phyloP scores from a whole-genome alignment of 1,140 invertebrate species.

The Akabosia matsudoensis region DNA sequence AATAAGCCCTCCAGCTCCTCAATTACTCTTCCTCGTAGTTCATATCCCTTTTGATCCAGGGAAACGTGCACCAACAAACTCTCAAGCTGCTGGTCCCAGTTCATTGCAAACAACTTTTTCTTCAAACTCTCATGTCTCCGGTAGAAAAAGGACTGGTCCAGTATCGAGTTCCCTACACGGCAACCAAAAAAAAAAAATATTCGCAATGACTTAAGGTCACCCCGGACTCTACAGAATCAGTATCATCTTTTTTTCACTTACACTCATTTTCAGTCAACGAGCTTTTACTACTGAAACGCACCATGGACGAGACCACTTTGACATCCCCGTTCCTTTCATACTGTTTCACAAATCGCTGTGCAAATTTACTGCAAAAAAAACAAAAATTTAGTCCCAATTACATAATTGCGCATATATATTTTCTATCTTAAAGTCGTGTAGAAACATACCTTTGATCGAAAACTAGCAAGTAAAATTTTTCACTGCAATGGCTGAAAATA shows the following conservation, averaged over 20 bases:
- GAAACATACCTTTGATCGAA: constrained; percentile 12
- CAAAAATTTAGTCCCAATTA: background rate
- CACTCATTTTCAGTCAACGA: background rate
- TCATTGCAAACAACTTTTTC: background rate
- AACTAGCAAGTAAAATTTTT: background rate
- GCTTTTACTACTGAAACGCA: background rate
- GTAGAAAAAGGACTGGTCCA: background rate
- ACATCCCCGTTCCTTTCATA: background rate
- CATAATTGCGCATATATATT: too few relatives aligned
- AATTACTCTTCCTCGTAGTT: background rate
- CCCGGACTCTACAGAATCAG: too few relatives aligned
- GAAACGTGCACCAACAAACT: background rate
- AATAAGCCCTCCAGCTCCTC: background rate
- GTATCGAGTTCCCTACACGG: background rate
- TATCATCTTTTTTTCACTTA: constrained; percentile 2
- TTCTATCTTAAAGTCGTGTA: background rate
- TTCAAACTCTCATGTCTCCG: background rate
- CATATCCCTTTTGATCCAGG: background rate
- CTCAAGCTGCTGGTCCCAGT: background rate
- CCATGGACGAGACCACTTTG: background rate
- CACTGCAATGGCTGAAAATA: background rate
- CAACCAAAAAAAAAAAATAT: background rate
- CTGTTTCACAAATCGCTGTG: background rate
- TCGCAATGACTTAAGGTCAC: too few relatives aligned
- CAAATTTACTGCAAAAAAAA: constrained; percentile 3